Evolutionary conservation across 2,888 invertebrate genomes (phyloP).

Genomic region (Cremastobaeus sp.): DNA sequence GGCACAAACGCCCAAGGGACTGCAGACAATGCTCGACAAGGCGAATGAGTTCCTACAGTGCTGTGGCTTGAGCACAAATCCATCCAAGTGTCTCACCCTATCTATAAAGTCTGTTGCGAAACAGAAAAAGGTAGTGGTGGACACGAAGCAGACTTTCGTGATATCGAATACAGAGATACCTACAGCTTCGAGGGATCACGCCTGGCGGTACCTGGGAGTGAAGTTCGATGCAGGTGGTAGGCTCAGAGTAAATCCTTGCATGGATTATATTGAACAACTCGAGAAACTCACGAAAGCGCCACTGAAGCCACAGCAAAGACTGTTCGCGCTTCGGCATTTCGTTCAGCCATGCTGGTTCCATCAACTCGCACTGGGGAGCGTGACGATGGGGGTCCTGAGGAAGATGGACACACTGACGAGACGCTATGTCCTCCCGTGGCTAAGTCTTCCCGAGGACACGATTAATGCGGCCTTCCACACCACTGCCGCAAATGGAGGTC

Average conservation of each 20-base stretch:
- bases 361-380: background rate
- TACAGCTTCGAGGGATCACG: background rate
- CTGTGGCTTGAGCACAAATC: slow-evolving; percentile 7
- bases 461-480: background rate
- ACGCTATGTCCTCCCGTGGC: background rate
- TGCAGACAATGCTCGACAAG: background rate
- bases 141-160: background rate
- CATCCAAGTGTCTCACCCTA: background rate
- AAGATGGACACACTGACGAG: background rate
- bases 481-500: background rate
- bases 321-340: background rate
- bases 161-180: background rate
- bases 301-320: slow-evolving; percentile 18
- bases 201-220: slow-evolving; percentile 1
- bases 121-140: slow-evolving; percentile 26
- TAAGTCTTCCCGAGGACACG: background rate
- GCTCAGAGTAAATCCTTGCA: background rate
- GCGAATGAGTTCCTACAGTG: background rate
- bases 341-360: background rate
- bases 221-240: background rate
- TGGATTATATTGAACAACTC: background rate
- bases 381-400: background rate
- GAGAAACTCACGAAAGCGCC: slow-evolving; percentile 1
- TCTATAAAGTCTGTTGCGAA: slow-evolving; percentile 1
- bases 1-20: slow-evolving; percentile 16